Percentiles rank a stretch among this genome's conserved stretches.
Conservation (phyloP, 1,140 invertebrate species). For the Brachionus rubens region DNA sequence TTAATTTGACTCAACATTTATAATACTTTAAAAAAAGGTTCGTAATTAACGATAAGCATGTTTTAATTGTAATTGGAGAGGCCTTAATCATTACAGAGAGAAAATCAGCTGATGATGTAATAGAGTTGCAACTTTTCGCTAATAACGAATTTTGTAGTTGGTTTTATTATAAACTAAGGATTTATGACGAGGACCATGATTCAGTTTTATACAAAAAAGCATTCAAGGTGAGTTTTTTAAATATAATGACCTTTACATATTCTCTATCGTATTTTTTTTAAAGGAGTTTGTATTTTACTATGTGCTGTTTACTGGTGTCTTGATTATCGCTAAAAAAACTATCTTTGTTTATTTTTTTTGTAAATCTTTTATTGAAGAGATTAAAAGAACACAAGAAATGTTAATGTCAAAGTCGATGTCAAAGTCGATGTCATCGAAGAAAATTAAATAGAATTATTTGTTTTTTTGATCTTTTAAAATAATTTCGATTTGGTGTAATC, state of each 20-base stretch:
- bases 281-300: background rate
- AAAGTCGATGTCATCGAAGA: too few relatives aligned
- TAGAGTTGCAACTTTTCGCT: background rate
- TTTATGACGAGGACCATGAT: background rate
- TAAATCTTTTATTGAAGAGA: background rate
- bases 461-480: too few relatives aligned
- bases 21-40: background rate
- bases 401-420: too few relatives aligned
- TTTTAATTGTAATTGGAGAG: slow-evolving; percentile 12
- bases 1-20: background rate
- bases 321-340: background rate
- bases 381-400: background rate
- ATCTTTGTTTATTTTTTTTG: background rate
- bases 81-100: background rate
- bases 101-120: background rate
- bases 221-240: background rate
- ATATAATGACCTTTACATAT: background rate
- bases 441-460: too few relatives aligned
- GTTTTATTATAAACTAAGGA: background rate
- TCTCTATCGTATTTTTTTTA: background rate
- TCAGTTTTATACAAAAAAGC: background rate
- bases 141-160: background rate
- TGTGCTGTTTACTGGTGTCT: background rate
- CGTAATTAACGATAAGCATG: background rate
- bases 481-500: too few relatives aligned